Evolutionary conservation across 1,140 invertebrate species (phyloP), one percentile per base, ranked within the genome.

Genomic region (Paralvinella palmiformis): DNA sequence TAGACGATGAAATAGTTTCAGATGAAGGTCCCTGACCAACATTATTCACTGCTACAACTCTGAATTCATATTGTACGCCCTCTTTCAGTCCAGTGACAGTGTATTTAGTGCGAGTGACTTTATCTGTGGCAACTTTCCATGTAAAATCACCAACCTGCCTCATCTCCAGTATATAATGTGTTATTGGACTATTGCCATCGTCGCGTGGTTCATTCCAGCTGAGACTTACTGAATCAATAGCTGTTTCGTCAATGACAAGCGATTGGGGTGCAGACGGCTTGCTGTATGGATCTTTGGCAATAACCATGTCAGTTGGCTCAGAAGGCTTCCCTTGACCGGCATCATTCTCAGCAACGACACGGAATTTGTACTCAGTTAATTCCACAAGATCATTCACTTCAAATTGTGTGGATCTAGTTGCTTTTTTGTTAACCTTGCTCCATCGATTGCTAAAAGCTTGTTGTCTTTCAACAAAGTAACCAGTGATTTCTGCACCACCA

Each of bases 1-100:
- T 6, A 3, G n/a, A 7, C 29, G 7, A 20, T 2, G 35, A 7
- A 57, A 33, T 57, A 57, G 55, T 36, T 57, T 90, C 92, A 67
- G 96, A 82, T 13, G 94, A 88, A 65, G 91, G 88, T 73, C 96
- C 92, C 79, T 92, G 91, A 13, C 96, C 96, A 73, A 98, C 96
- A 36, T 94, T 93, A 78, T 98, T 98, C 41, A 66, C 63, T 5
- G 94, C 94, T 45, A 77, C 71, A 1, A 98, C 89, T 59, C 95
- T 85, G 85, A 98, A 98, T 79, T 97, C 94, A 74, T 96, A 98
- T 88, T 3, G 91, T 90, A 57, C 89, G 85, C 0, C 87, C 78
- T 60, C 96, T 79, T 74, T 90, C 90, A 78, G 93, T 74, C 90
- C 91, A 20, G 68, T 66, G n/a, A 79, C 66, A 1, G 65, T 71